Percentiles rank a stretch among this genome's conserved stretches.
Evolutionary conservation across 2,888 invertebrate genomes (phyloP).

Genomic region (Andrena camellia): DNA sequence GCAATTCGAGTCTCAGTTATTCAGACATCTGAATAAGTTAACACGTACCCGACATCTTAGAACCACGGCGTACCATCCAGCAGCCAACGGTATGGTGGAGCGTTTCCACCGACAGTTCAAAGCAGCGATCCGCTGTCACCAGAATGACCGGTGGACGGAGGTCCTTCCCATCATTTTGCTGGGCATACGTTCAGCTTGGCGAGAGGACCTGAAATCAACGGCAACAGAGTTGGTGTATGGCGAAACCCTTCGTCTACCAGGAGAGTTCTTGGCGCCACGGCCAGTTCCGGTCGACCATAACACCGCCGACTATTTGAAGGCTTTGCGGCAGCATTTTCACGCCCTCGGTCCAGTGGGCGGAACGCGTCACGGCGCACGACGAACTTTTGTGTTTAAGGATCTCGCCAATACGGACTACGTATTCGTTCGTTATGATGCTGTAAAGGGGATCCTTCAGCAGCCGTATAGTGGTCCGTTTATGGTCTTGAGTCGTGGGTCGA

Average conservation of each 20-base stretch:
- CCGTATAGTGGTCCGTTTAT: conserved; percentile 18
- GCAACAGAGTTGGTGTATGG: conserved; percentile 79
- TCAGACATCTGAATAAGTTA: background rate
- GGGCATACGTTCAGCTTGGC: conserved; percentile 74
- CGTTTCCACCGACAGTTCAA: conserved; percentile 5
- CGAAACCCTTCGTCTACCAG: conserved; percentile 71
- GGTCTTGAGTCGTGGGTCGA: background rate
- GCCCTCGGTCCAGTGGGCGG: conserved; percentile 26
- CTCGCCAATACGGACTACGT: background rate
- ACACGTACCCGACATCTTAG: conserved; percentile 57
- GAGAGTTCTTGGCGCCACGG: conserved; percentile 60
- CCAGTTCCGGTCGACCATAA: background rate
- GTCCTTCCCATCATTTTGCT: conserved; percentile 69
- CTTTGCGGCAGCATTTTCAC: conserved; percentile 40
- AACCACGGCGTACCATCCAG: conserved; percentile 10
- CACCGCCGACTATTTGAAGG: conserved; percentile 8
- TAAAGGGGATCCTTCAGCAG: background rate
- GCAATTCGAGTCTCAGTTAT: background rate
- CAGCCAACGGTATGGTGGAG: conserved; percentile 3
- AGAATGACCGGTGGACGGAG: background rate
- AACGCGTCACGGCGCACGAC: conserved; percentile 32
- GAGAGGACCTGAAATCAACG: conserved; percentile 75
- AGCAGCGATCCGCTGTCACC: background rate
- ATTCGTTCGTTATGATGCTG: conserved; percentile 1
- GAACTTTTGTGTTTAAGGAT: conserved; percentile 40